A percentile compares a stretch with the other conserved stretches of the same genome.
Conservation (phyloP, 1,140 invertebrate species). For the Lethrus apterus region DNA sequence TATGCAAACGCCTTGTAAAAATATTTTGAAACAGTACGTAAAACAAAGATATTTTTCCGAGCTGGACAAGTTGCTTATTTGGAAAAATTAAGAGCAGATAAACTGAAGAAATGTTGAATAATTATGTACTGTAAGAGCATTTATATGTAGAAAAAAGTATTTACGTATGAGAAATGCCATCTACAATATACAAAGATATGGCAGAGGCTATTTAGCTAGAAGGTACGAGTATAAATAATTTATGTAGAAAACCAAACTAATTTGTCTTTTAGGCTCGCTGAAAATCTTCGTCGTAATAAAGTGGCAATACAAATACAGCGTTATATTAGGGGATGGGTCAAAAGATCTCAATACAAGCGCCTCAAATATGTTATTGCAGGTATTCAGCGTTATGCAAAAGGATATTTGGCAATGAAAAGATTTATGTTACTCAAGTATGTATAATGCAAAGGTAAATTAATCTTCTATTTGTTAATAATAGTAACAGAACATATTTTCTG, state of each 20-base stretch:
- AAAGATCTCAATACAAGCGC: slow-evolving; percentile 52
- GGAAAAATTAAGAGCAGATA: slow-evolving; percentile 86
- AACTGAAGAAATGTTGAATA: slow-evolving; percentile 77
- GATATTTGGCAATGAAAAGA: slow-evolving; percentile 64
- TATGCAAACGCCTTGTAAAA: slow-evolving; percentile 69
- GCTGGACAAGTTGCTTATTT: slow-evolving; percentile 98
- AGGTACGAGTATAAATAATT: slow-evolving; percentile 47
- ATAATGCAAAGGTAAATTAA: slow-evolving; percentile 49
- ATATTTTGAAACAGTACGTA: slow-evolving; percentile 68
- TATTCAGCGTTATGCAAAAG: slow-evolving; percentile 70
- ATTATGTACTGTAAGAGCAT: slow-evolving; percentile 79
- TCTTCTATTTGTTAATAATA: background rate
- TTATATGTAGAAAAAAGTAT: slow-evolving; percentile 69
- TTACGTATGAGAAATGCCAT: slow-evolving; percentile 54
- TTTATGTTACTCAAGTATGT: slow-evolving; percentile 49
- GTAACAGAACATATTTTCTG: slow-evolving; percentile 24
- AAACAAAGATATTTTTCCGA: slow-evolving; percentile 96
- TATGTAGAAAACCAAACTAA: too few relatives aligned
- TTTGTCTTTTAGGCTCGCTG: slow-evolving; percentile 49
- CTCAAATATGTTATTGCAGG: slow-evolving; percentile 54
- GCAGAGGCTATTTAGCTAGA: slow-evolving; percentile 71
- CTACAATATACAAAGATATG: slow-evolving; percentile 65
- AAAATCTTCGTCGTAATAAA: slow-evolving; percentile 60
- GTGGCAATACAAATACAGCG: slow-evolving; percentile 80
- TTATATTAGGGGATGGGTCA: slow-evolving; percentile 60